A percentile compares a stretch with the other conserved stretches of the same genome.
Conservation (phyloP, 2,113 vertebrate genomes). For the Caloenas nicobarica region DNA sequence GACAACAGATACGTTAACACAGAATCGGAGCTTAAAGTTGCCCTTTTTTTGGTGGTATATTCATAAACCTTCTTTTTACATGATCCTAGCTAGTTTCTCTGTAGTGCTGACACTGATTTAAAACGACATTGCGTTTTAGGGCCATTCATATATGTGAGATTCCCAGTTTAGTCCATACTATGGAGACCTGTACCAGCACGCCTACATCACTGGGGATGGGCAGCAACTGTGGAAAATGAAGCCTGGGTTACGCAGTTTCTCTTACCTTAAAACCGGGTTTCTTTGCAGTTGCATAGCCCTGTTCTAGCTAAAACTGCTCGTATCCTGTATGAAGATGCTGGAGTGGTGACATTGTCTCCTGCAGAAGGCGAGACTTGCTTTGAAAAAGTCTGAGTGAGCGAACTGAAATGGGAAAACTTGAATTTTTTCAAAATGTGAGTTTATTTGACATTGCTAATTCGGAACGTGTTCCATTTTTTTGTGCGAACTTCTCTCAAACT, state of each 20-base stretch:
- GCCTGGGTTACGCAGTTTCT: background rate
- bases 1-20: background rate
- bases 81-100: background rate
- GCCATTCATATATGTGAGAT: background rate
- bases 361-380: background rate
- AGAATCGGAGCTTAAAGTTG: background rate
- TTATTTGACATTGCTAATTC: background rate
- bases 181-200: background rate
- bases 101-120: background rate
- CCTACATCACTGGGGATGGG: rapidly evolving
- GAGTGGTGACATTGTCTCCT: background rate
- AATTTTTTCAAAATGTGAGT: background rate
- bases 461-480: background rate
- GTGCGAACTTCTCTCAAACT: background rate
- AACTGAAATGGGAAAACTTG: background rate
- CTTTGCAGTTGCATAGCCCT: rapidly evolving
- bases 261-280: background rate
- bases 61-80: background rate
- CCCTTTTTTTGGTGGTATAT: background rate
- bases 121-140: background rate
- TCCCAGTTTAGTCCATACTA: background rate
- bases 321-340: background rate
- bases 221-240: background rate
- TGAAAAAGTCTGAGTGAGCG: background rate
- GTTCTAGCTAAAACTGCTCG: background rate